phyloP scores from a whole-genome alignment of 2,888 invertebrate species.

The Aphrophora alni region DNA sequence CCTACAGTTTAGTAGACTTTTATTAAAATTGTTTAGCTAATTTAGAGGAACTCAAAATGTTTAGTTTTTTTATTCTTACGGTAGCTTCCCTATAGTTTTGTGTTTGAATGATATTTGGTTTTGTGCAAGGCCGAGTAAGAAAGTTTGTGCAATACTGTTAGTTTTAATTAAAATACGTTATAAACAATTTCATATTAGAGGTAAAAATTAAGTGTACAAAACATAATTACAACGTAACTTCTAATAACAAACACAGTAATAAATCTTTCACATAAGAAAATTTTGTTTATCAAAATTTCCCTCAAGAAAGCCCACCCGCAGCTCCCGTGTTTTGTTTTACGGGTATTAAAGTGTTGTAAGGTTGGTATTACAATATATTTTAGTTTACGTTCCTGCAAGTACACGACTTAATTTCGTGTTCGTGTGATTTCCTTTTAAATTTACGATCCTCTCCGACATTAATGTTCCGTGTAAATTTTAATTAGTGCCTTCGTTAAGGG shows the following conservation, averaged over 20 bases:
- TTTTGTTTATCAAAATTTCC: neutral
- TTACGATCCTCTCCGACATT: neutral
- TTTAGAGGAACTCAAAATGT: too few relatives aligned
- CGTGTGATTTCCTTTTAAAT: constrained; percentile 1
- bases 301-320: neutral
- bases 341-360: neutral
- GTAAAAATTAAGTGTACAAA: too few relatives aligned
- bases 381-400: neutral
- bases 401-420: constrained; percentile 1
- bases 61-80: too few relatives aligned
- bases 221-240: neutral
- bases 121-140: too few relatives aligned
- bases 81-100: too few relatives aligned
- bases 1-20: too few relatives aligned
- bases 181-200: too few relatives aligned
- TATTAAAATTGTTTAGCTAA: too few relatives aligned
- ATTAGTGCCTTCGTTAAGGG: neutral
- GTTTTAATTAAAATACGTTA: too few relatives aligned
- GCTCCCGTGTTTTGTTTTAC: neutral
- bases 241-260: neutral
- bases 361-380: neutral
- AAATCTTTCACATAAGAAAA: neutral
- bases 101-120: too few relatives aligned
- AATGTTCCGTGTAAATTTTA: constrained; percentile 6
- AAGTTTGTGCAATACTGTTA: too few relatives aligned